Base-by-base conservation (phyloP, 2,113 vertebrate species). In the Conger conger region DNA sequence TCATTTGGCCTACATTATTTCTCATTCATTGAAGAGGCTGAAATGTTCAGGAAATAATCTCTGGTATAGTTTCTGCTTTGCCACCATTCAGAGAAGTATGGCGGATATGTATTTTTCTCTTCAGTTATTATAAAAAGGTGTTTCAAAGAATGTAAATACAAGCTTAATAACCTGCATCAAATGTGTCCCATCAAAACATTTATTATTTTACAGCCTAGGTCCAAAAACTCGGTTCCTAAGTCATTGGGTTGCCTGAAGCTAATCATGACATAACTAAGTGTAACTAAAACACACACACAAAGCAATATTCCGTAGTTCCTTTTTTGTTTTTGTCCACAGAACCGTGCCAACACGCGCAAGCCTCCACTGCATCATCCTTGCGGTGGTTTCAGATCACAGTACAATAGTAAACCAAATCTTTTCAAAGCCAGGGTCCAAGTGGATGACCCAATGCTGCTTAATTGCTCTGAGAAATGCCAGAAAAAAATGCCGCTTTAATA, bases 401-500 rank as follows among this genome's bases (percentile, higher is more conserved):
- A 77, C 36, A 45, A 80, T 83, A 40, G 86, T 53, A 84, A 42
- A 76, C 80, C 68, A 82, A 23, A 23, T 40, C 82, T 45, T 63
- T 76, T 54, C 77, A 50, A 33, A 80, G 36, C 38, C 50, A 79
- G 81, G 60, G 84, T 80, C 73, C 82, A 57, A 50, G 30, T 68
- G 33, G 77, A 33, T 79, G 76, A 79, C 84, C 82, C 18, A 18
- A 57, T 35, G 36, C 82, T 68, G 82, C 76, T 80, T 89, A 88
- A 88, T 88, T 89, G 86, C 84, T 50, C 73, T 38, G 60, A 77
- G 38, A 82, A 82, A 16, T 76, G 79, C 73, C 40, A n/a, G 60
- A 79, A 86, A 77, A 85, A 84, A 68, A 53, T 54, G 84, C 79
- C 45, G 50, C 60, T 89, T 87, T 80, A 86, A 82, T 90, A 91